Evolutionary conservation across 1,140 invertebrate species (phyloP).

Genomic region (Lineus longissimus): DNA sequence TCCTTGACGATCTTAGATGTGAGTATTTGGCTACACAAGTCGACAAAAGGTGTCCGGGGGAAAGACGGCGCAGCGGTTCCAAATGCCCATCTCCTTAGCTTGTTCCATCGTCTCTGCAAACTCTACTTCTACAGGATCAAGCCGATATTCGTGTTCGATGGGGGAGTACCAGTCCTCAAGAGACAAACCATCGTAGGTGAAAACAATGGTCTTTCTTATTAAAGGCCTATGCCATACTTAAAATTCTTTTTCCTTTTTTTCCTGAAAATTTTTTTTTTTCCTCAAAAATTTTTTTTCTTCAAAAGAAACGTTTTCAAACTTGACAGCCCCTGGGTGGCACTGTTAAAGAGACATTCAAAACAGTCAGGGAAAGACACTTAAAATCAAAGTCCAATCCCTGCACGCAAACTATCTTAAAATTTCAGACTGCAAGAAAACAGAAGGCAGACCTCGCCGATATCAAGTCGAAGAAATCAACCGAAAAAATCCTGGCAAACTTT

Average conservation of each 20-base stretch:
- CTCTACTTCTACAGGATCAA: constrained; percentile 92
- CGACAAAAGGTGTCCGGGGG: constrained; percentile 90
- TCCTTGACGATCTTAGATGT: too few relatives aligned
- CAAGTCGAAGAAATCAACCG: constrained; percentile 69
- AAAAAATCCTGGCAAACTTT: constrained; percentile 67
- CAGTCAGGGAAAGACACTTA: background rate
- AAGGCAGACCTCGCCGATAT: constrained; percentile 67
- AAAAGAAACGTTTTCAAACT: too few relatives aligned
- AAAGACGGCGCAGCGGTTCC: constrained; percentile 71
- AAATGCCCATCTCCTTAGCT: constrained; percentile 88
- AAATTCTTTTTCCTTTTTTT: too few relatives aligned
- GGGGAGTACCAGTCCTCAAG: constrained; percentile 84
- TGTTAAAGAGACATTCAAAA: too few relatives aligned
- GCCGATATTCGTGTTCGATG: constrained; percentile 99
- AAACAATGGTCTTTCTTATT: background rate
- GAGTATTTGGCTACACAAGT: constrained; percentile 98
- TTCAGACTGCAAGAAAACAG: constrained; percentile 72
- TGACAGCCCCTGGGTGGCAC: too few relatives aligned
- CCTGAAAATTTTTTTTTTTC: too few relatives aligned
- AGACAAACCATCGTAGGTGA: constrained; percentile 76
- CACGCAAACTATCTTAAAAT: too few relatives aligned
- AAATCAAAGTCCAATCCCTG: too few relatives aligned
- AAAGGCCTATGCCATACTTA: too few relatives aligned
- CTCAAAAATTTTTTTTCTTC: too few relatives aligned
- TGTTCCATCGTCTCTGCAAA: constrained; percentile 94